Base-by-base conservation (phyloP, 92 coral and sea anemone species). In the Paramuricea clavata region DNA sequence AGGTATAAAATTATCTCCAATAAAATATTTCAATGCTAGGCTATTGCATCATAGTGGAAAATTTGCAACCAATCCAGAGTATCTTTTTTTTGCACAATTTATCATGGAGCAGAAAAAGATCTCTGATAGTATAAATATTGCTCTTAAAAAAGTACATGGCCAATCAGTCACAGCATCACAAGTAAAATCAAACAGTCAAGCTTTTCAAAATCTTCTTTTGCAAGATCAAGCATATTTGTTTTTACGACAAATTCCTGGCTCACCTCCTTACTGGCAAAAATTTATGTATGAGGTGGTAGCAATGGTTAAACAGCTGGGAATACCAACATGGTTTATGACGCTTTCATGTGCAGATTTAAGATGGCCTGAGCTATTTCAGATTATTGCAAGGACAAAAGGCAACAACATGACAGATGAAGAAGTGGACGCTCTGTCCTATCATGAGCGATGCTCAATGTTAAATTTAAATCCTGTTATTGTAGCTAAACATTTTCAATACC, bases 291-390 rank as follows among this genome's bases (percentile, higher is more conserved):
- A 54, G 17, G 62, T 54, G 26, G 62, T 54, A 22, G 87, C 87
- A n/a, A 82, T 82, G 87, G 87, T 82, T 6, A 65, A 81, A 30
- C 86, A 81, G 83, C 92, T 91, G 33, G 90, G 94, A 16, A 88
- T 91, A 59, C 94, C 94, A 57, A 91, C 94, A 31, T 91, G 92
- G 90, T 91, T 91, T 71, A 91, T 84, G 92, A 91, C 94, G 74
- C 49, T 88, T 17, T 89, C 92, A 2, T 89, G 92, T 89, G 92
- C 89, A 56, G 87, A 69, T 41, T 86, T 85, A 26, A 69, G 86
- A 57, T 85, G 92, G 89, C 81, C 88, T 49, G 84, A 54, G 62
- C 62, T 54, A 62, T 88, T 82, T 73, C 92, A 89, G 60, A 84
- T 84, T 44, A 39, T 85, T 43, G 41, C 87, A 3, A 78, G 82